Evolutionary conservation across 2,113 vertebrate species (phyloP).

Genomic region (Marmota monax): DNA sequence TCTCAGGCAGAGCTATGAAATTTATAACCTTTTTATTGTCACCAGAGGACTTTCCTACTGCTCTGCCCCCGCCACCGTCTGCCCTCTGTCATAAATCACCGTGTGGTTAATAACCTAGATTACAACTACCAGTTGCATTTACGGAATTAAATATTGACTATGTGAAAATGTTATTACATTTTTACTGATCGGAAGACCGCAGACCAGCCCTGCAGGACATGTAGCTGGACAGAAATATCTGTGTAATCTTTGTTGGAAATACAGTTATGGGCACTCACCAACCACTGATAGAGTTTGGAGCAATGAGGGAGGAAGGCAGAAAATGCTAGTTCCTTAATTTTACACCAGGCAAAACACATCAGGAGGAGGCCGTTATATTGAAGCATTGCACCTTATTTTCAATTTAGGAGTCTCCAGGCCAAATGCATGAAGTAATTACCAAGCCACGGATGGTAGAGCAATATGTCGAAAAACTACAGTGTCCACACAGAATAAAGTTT

Average conservation of each 20-base stretch:
- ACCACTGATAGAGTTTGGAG: constrained; percentile 78
- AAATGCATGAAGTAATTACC: constrained; percentile 37
- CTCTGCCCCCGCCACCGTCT: constrained; percentile 85
- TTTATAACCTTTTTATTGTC: constrained; percentile 93
- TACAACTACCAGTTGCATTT: constrained; percentile 93
- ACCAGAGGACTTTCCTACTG: constrained; percentile 90
- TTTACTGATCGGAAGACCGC: constrained; percentile 89
- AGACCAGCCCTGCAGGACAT: constrained; percentile 89
- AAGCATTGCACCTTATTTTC: constrained; percentile 56
- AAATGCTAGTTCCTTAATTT: constrained; percentile 78
- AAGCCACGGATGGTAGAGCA: neutral
- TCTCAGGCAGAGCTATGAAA: constrained; percentile 91
- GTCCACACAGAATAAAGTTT: neutral
- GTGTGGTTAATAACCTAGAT: constrained; percentile 91
- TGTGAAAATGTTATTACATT: constrained; percentile 93
- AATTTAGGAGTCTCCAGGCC: constrained; percentile 58
- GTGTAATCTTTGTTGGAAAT: constrained; percentile 89
- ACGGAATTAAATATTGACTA: constrained; percentile 94
- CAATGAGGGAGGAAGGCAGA: constrained; percentile 56
- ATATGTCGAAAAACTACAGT: neutral
- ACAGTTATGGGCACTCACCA: constrained; percentile 81
- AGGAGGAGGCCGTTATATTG: constrained; percentile 54
- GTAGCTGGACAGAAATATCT: constrained; percentile 87
- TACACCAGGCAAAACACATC: constrained; percentile 45
- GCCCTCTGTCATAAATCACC: constrained; percentile 90